A percentile compares a stretch with the other conserved stretches of the same genome.
These are phyloP conservation scores for Rhagium mordax DNA, from an alignment of 2,888 invertebrate genomes.

Conservation along the genomic window DNA sequence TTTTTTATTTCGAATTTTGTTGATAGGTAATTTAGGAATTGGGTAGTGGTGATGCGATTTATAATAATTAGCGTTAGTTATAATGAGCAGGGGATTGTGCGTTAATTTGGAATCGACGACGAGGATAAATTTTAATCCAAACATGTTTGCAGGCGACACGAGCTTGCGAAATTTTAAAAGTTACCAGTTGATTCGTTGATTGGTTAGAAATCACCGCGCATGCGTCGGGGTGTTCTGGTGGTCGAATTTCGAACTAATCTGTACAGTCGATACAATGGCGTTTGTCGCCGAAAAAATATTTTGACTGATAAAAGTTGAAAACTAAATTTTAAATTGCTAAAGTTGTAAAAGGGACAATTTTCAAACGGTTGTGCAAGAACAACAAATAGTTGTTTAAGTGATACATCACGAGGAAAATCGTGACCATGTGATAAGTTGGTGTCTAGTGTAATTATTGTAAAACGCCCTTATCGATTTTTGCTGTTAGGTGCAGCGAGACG, in stretches of 20 bases:
- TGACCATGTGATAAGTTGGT: slow-evolving; percentile 46
- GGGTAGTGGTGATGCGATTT: too few relatives aligned
- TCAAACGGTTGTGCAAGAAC: slow-evolving; percentile 41
- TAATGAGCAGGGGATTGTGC: not conserved
- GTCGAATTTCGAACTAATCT: slow-evolving; percentile 63
- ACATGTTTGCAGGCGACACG: slow-evolving; percentile 26
- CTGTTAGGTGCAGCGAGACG: slow-evolving; percentile 65
- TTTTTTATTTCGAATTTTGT: not conserved
- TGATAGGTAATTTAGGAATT: too few relatives aligned
- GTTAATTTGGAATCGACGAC: not conserved
- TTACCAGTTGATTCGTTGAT: slow-evolving; percentile 41
- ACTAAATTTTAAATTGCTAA: slow-evolving; percentile 36
- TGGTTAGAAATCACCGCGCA: slow-evolving; percentile 45
- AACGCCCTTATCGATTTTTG: slow-evolving; percentile 71
- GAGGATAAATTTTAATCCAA: slow-evolving; percentile 1
- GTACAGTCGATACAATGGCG: slow-evolving; percentile 70
- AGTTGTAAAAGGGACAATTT: slow-evolving; percentile 29
- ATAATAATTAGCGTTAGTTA: not conserved
- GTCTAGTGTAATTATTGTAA: slow-evolving; percentile 53
- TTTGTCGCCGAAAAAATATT: slow-evolving; percentile 64
- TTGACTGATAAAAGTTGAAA: slow-evolving; percentile 52
- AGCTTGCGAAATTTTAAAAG: slow-evolving; percentile 49
- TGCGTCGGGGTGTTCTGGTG: slow-evolving; percentile 60
- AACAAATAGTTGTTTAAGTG: slow-evolving; percentile 39
- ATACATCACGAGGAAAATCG: slow-evolving; percentile 31